A percentile compares a stretch with the other conserved stretches of the same genome.
Evolutionary conservation across 2,888 invertebrate genomes (phyloP).

Genomic region (Drosophila flavopinicola): DNA sequence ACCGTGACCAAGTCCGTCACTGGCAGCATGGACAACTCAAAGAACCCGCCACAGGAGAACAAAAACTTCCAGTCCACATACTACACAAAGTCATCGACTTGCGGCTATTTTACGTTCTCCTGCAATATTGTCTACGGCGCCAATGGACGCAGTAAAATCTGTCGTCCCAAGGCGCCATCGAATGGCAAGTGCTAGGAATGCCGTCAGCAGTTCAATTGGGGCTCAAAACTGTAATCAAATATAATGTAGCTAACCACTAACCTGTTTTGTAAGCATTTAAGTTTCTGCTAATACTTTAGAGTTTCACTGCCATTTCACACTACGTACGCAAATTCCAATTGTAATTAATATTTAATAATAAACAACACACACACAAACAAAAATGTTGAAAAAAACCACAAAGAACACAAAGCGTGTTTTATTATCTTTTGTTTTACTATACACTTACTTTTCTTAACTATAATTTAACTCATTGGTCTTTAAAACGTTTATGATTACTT

Average conservation of each 20-base stretch:
- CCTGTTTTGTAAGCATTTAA: constrained; percentile 53
- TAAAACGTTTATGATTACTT: no score
- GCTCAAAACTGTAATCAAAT: constrained; percentile 58
- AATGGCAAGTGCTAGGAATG: constrained; percentile 87
- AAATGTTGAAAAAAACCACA: not conserved
- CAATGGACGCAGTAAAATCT: constrained; percentile 91
- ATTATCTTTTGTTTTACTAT: not conserved
- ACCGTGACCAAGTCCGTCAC: constrained; percentile 92
- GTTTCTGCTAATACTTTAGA: constrained; percentile 52
- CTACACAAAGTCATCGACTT: constrained; percentile 94
- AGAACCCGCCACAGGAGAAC: constrained; percentile 87
- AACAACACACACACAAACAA: constrained; percentile 25
- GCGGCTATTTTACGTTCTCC: constrained; percentile 94
- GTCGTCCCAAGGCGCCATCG: constrained; percentile 91
- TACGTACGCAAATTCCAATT: constrained; percentile 48
- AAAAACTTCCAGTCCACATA: constrained; percentile 91
- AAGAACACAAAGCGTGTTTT: not conserved
- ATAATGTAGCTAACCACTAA: constrained; percentile 29
- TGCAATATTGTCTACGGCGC: constrained; percentile 92
- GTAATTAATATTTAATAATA: constrained; percentile 76
- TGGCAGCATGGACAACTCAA: constrained; percentile 88
- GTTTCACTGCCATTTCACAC: constrained; percentile 55
- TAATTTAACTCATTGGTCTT: no score
- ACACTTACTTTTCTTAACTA: no score
- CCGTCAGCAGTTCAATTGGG: constrained; percentile 44